These are phyloP conservation scores for Morus bassanus DNA, from an alignment of 2,797 vertebrate species.

Conservation along the genomic window DNA sequence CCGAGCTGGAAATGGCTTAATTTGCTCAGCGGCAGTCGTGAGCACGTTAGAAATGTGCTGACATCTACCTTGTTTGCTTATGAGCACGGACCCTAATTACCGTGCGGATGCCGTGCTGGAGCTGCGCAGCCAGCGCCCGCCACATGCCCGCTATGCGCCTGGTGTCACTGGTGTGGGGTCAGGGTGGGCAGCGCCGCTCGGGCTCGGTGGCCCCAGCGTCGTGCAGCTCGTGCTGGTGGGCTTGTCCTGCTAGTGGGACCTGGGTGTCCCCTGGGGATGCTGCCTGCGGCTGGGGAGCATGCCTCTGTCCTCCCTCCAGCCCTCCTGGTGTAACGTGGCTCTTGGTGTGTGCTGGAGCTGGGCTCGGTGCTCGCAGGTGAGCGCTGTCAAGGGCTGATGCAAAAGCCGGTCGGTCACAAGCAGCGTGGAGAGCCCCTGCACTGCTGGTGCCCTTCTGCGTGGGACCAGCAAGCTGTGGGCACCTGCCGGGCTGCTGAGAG, in stretches of 20 bases:
- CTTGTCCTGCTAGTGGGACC: neutral
- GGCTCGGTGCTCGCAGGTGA: neutral
- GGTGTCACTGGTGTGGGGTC: accelerated
- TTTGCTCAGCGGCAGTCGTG: neutral
- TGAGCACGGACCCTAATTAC: neutral
- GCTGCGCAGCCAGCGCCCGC: neutral
- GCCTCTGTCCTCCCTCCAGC: too few relatives aligned
- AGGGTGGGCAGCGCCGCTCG: accelerated
- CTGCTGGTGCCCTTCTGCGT: neutral
- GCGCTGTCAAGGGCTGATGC: neutral
- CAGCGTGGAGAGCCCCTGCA: accelerated
- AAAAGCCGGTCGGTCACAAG: accelerated
- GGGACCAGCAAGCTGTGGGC: neutral
- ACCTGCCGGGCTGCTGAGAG: accelerated
- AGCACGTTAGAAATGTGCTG: neutral
- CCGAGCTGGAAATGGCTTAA: neutral
- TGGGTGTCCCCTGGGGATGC: too few relatives aligned
- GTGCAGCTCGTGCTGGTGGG: neutral
- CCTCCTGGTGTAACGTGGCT: accelerated
- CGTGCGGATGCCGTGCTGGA: accelerated
- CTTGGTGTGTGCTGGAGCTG: too few relatives aligned
- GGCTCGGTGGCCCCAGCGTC: accelerated
- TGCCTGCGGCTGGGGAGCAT: accelerated
- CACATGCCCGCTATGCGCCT: accelerated
- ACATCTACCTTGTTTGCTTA: neutral